Base-by-base conservation (phyloP, 2,888 invertebrate species). In the Sarcophaga caerulescens region DNA sequence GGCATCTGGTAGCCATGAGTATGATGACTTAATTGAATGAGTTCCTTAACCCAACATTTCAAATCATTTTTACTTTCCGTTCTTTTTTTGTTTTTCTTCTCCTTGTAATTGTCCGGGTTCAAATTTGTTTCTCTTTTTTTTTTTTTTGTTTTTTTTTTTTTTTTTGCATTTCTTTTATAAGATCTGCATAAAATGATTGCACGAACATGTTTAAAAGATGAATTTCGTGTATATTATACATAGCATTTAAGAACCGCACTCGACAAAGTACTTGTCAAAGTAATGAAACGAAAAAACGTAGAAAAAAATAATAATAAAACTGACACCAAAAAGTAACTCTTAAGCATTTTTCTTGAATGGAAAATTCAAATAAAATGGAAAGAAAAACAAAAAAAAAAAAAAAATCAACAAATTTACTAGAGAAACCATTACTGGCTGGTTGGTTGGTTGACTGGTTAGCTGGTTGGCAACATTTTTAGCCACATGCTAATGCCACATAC, bases 291-390 rank as follows among this genome's bases (percentile, higher is more conserved):
- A 62, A 57, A 19, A 63, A 12, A 57, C 23, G 17, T 19, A 45
- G 6, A 63, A 62, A 63, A 66, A 80, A 70, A 23, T 66, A 65
- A 59, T 69, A 19, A 62, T 47, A 70, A 80, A 86, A 76, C 85
- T 84, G 84, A 73, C 87, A 87, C 85, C 86, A 83, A 88, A 84
- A 85, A 81, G 84, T 86, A 78, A 86, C 86, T 87, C 86, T 86
- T 88, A 85, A 86, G 71, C 77, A 82, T 85, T 82, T 85, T 87
- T 52, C 52, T 80, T 78, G 83, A 35, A 87, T 84, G 80, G 65
- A 79, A 71, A 71, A 78, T 35, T 69, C 52, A 74, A 52, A 52
- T 52, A 52, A 14, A 52, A 35, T 35, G 35, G 8, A 74, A 74
- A 66, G 65, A 25, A 19, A 66, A 60, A 19, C 44, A 57, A 71